Conservation (phyloP, 2,113 vertebrate species). For the Montifringilla adamsi region DNA sequence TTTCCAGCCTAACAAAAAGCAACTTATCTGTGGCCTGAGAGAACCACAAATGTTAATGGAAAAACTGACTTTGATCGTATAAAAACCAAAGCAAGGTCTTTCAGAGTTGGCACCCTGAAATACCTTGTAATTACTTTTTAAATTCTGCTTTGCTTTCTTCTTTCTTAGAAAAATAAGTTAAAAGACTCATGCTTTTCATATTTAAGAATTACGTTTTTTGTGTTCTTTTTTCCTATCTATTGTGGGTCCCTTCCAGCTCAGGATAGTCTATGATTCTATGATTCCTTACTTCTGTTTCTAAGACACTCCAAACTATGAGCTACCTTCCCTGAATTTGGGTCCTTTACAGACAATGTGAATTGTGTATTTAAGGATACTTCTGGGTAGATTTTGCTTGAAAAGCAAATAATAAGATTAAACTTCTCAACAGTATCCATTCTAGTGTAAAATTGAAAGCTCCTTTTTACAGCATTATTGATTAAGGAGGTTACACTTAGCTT, state of each 20-base stretch:
- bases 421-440: not conserved
- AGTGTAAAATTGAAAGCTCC: not conserved
- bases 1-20: not conserved
- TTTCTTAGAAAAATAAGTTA: not conserved
- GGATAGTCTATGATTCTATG: not conserved
- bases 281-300: not conserved
- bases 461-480: not conserved
- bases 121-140: not conserved
- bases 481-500: not conserved
- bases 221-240: not conserved
- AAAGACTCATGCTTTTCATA: not conserved
- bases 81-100: not conserved
- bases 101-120: not conserved
- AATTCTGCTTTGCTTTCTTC: not conserved
- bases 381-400: not conserved
- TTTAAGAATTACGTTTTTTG: constrained; percentile 7
- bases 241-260: not conserved
- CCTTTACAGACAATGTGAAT: not conserved
- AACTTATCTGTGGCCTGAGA: not conserved
- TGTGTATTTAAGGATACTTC: not conserved
- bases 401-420: not conserved
- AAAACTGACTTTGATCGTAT: not conserved
- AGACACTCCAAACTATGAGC: not conserved
- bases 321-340: not conserved
- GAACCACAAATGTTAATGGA: not conserved